These are phyloP conservation scores for Vulpes lagopus DNA, from an alignment of 2,113 vertebrate species.

Conservation along the genomic window DNA sequence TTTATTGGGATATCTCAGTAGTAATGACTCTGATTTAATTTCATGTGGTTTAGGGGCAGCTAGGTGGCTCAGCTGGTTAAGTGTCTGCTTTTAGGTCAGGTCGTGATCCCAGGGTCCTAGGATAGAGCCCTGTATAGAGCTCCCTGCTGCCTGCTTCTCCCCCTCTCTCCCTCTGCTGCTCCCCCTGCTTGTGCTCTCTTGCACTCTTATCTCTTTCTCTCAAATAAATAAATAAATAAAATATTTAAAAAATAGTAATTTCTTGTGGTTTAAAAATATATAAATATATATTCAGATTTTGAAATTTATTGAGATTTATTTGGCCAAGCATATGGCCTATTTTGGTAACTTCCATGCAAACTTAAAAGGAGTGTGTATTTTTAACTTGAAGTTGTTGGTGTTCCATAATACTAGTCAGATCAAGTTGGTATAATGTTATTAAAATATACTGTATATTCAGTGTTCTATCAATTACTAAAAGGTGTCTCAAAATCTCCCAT, in stretches of 20 bases:
- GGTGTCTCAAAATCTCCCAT: not conserved
- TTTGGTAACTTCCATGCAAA: not conserved
- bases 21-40: slow-evolving; percentile 8
- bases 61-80: too few relatives aligned
- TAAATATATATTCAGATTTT: not conserved
- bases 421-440: not conserved
- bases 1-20: not conserved
- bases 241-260: too few relatives aligned
- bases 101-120: too few relatives aligned
- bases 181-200: too few relatives aligned
- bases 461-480: not conserved
- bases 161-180: too few relatives aligned
- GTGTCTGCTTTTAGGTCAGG: too few relatives aligned
- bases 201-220: too few relatives aligned
- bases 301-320: not conserved
- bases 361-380: not conserved
- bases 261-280: not conserved
- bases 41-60: not conserved
- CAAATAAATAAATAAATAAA: not conserved
- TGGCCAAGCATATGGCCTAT: not conserved
- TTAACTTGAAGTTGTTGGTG: not conserved
- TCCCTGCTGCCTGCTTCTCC: too few relatives aligned
- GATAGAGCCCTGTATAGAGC: too few relatives aligned
- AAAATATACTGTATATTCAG: not conserved
- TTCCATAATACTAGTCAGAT: not conserved